phyloP scores from a whole-genome alignment of 2,797 vertebrate species.

The Sebastiscus tertius region DNA sequence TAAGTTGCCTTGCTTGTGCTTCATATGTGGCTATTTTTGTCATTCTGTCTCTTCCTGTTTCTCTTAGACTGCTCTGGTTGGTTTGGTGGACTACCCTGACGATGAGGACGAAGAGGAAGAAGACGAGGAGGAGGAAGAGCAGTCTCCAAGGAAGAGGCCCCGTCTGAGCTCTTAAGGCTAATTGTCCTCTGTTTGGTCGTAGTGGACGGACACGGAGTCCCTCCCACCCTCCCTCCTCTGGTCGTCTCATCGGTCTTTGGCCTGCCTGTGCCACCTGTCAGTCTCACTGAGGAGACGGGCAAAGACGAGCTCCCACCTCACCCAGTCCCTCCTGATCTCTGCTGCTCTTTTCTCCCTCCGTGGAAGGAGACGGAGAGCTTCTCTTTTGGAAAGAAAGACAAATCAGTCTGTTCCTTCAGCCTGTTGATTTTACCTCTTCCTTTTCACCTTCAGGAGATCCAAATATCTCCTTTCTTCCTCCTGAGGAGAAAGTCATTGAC shows the following conservation, averaged over 20 bases:
- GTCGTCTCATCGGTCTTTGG: conserved; percentile 73
- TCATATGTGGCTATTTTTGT: background rate
- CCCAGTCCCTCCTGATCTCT: conserved; percentile 50
- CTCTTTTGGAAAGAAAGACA: conserved; percentile 38
- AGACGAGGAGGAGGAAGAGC: conserved; percentile 94
- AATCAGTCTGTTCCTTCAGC: conserved; percentile 39
- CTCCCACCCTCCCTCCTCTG: conserved; percentile 75
- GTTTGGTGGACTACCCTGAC: conserved; percentile 98
- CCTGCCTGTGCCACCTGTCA: conserved; percentile 53
- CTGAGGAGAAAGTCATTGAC: conserved; percentile 36
- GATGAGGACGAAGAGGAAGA: conserved; percentile 98
- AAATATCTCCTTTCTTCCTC: conserved; percentile 22
- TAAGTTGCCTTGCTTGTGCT: background rate
- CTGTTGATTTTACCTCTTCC: conserved; percentile 38
- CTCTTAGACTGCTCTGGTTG: conserved; percentile 90
- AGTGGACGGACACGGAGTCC: conserved; percentile 80
- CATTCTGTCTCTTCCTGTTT: background rate
- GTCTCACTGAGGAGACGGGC: conserved; percentile 62
- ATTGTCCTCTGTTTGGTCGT: conserved; percentile 81
- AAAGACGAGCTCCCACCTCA: conserved; percentile 58
- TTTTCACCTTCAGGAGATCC: conserved; percentile 22
- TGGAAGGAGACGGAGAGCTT: conserved; percentile 49
- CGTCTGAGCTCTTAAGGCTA: conserved; percentile 93
- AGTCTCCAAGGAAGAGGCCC: conserved; percentile 94
- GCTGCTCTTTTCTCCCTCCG: conserved; percentile 40